Base-by-base conservation (phyloP, 2,113 vertebrate genomes). In the Colaptes auratus region DNA sequence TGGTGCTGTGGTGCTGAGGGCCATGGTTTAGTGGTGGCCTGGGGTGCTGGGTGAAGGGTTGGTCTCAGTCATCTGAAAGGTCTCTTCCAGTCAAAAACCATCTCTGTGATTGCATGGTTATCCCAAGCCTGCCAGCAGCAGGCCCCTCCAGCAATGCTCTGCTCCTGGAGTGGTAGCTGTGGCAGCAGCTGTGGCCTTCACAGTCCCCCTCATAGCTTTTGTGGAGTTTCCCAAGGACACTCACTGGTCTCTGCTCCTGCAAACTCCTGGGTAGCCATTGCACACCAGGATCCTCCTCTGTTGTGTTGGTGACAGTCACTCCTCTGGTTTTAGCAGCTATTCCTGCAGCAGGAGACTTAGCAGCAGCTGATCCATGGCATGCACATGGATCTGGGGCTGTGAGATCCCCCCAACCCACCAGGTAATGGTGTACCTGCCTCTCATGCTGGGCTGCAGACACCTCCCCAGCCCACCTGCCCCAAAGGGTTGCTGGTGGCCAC, bases 251-350 rank as follows among this genome's bases (percentile, higher is more conserved):
- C 28, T 27, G 9, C 10, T 33, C 27, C 30, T 15, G 20, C 10
- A 39, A 4, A 30, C 11, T 7, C 24, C 33, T 36, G 48, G 23
- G 12, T 9, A 15, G 61, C 3, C 2, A 2, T 6, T 1, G 1
- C 9, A 3, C 6, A 42, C 52, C 6, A 19, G 52, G 52, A 7
- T 5, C 4, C 20, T 31, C 70, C 2, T 21, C 35, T 10, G 75
- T 7, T 1, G 1, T 10, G 0, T 0, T 0, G 6, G 33, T 5
- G 31, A 16, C 16, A 7, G 21, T 23, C 21, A 4, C 16, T 28
- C 15, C 36, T 17, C 52, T 42, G 79, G 6, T 9, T 46, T 46
- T 3, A 15, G 28, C 65, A 27, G 79, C 75, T 30, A 0, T 5
- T 63, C 21, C 66, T 35, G 70, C 44, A 7, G 39, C 39, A 17